A percentile compares a stretch with the other conserved stretches of the same genome.
These are phyloP conservation scores for Dorcus parallelipipedus DNA, from an alignment of 2,888 invertebrate genomes.

Conservation along the genomic window DNA sequence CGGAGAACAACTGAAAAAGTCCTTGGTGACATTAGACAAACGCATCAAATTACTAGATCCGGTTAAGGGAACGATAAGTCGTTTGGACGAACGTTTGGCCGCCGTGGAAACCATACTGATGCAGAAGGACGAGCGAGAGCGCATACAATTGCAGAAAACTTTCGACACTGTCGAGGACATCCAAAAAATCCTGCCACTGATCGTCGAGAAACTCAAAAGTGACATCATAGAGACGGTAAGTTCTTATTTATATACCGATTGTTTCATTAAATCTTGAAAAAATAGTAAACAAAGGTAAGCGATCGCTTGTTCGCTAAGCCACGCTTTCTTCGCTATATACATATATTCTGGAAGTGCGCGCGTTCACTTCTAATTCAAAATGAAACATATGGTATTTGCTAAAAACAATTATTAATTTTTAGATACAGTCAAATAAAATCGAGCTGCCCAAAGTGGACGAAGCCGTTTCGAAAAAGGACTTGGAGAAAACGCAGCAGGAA, in stretches of 20 bases:
- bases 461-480: slow-evolving; percentile 18
- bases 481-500: slow-evolving; percentile 8
- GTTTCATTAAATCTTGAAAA: neutral
- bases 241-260: too few relatives aligned
- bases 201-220: slow-evolving; percentile 49
- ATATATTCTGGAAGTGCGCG: too few relatives aligned
- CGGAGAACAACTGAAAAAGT: slow-evolving; percentile 76
- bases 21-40: slow-evolving; percentile 67
- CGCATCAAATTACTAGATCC: slow-evolving; percentile 68
- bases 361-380: neutral
- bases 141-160: slow-evolving; percentile 61
- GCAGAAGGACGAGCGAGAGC: slow-evolving; percentile 67
- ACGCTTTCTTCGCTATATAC: too few relatives aligned
- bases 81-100: slow-evolving; percentile 71
- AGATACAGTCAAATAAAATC: slow-evolving; percentile 13
- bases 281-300: neutral
- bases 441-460: slow-evolving; percentile 10
- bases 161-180: slow-evolving; percentile 56
- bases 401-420: neutral
- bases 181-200: slow-evolving; percentile 50
- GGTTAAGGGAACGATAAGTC: slow-evolving; percentile 63
- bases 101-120: slow-evolving; percentile 74
- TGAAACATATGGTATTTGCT: neutral
- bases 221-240: slow-evolving; percentile 43
- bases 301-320: too few relatives aligned